A percentile compares a stretch with the other conserved stretches of the same genome.
phyloP scores from a whole-genome alignment of 2,888 invertebrate species.

The Scaptodrosophila latifasciaeformis region DNA sequence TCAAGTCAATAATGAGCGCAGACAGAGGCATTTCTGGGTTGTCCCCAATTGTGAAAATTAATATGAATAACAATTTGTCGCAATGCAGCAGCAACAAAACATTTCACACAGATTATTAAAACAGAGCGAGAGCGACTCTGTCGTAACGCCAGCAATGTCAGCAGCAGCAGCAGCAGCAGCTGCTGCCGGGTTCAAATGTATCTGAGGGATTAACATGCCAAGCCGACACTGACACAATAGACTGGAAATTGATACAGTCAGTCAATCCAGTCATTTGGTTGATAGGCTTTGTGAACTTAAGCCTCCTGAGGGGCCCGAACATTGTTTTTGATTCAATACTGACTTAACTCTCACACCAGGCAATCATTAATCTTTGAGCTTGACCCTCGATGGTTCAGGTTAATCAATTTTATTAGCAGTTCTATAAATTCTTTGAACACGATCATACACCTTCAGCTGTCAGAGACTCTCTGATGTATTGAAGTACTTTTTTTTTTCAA shows the following conservation, averaged over 20 bases:
- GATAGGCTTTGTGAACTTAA: no score
- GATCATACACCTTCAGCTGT: constrained; percentile 49
- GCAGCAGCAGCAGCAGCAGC: no score
- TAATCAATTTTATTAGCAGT: constrained; percentile 60
- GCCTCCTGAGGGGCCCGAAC: no score
- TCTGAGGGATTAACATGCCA: constrained; percentile 27
- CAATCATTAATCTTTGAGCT: constrained; percentile 54
- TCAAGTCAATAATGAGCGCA: constrained; percentile 34
- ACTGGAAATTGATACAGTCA: no score
- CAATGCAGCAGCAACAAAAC: constrained; percentile 42
- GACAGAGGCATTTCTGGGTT: constrained; percentile 5
- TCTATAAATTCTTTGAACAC: background rate
- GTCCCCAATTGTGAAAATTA: no score
- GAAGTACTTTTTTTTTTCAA: constrained; percentile 54
- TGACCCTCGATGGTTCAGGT: constrained; percentile 22
- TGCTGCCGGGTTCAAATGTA: constrained; percentile 30
- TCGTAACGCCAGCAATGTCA: no score
- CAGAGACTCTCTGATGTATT: constrained; percentile 19
- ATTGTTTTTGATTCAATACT: no score
- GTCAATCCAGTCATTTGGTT: no score
- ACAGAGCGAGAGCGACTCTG: constrained; percentile 31
- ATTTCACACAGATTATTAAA: constrained; percentile 50
- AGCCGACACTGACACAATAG: no score
- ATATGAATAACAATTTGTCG: constrained; percentile 38
- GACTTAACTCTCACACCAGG: no score